phyloP scores from a whole-genome alignment of 1,140 invertebrate species.

The Globodera ellingtonae region DNA sequence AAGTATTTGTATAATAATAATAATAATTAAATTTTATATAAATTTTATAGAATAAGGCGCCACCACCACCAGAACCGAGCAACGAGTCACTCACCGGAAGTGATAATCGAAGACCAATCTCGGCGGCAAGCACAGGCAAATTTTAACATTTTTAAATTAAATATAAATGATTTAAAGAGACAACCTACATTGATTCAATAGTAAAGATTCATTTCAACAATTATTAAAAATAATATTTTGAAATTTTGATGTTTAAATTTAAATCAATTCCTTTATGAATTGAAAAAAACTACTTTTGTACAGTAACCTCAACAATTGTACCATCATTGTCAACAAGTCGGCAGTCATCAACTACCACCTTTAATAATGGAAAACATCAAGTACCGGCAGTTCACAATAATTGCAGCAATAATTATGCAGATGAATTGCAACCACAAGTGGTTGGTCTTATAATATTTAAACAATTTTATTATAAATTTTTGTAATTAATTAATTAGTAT shows the following conservation, averaged over 20 bases:
- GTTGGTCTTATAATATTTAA: conserved; percentile 8
- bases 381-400: not conserved
- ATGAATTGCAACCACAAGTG: conserved; percentile 37
- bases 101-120: not conserved
- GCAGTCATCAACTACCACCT: not conserved
- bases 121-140: not conserved
- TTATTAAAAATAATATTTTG: not conserved
- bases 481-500: too few species aligned
- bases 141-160: not conserved
- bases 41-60: not conserved
- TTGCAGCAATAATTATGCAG: conserved; percentile 17
- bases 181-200: too few species aligned
- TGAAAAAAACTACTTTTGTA: too few species aligned
- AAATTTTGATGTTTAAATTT: too few species aligned
- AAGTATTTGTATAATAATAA: not conserved
- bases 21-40: not conserved
- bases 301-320: too few species aligned
- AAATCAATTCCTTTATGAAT: too few species aligned
- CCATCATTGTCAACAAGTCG: not conserved
- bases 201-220: not conserved
- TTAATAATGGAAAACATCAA: not conserved
- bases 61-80: not conserved
- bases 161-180: too few species aligned
- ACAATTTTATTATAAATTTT: not conserved
- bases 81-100: not conserved